These are phyloP conservation scores for Apostichopus leukothele DNA, from an alignment of 53 echinoderm and acorn worm genomes.

Conservation along the genomic window DNA sequence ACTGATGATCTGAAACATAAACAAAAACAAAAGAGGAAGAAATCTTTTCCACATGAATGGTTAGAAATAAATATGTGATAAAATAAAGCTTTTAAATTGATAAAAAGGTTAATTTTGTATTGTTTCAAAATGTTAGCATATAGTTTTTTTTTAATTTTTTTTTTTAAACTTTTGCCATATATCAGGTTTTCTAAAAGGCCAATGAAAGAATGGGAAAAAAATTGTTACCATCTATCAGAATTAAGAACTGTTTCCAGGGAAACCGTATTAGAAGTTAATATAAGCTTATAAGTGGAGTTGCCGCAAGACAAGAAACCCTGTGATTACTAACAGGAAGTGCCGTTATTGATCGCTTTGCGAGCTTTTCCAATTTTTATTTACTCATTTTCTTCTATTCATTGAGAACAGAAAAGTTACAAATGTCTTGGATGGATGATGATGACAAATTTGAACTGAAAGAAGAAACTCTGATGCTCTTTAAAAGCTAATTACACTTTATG, in stretches of 20 bases:
- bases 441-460: not conserved
- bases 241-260: not conserved
- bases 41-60: too few species aligned
- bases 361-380: too few species aligned
- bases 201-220: not conserved
- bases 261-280: not conserved
- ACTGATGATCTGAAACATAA: too few species aligned
- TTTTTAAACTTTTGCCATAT: too few species aligned
- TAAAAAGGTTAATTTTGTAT: too few species aligned
- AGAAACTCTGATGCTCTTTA: not conserved
- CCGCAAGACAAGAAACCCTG: not conserved
- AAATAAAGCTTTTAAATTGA: too few species aligned
- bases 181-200: too few species aligned
- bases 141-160: too few species aligned
- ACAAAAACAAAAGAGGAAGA: too few species aligned
- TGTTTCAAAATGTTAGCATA: too few species aligned
- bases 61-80: too few species aligned
- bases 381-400: not conserved
- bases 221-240: not conserved
- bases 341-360: not conserved
- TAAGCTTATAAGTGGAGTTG: not conserved
- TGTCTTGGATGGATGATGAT: not conserved
- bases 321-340: not conserved
- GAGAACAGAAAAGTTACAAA: not conserved
- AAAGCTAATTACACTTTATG: conserved; percentile 9